Percentiles rank a stretch among this genome's conserved stretches.
Conservation (phyloP, 2,888 invertebrate species). For the Agonopterix subpropinquella region DNA sequence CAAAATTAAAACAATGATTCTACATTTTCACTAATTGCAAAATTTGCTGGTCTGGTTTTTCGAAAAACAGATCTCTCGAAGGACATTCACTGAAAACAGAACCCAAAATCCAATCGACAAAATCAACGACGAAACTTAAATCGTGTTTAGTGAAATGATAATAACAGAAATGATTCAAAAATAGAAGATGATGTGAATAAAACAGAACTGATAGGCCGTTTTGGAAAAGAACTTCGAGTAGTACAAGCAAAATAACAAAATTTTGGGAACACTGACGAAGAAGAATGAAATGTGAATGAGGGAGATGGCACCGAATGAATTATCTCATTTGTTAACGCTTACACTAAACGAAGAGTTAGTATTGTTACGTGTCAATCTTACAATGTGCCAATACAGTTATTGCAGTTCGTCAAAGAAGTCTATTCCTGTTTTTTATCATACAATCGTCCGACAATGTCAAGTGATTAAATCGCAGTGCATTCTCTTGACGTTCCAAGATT, state of each 20-base stretch:
- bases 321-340: constrained; percentile 28
- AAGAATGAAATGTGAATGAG: constrained; percentile 52
- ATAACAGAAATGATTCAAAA: constrained; percentile 52
- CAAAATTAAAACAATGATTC: constrained; percentile 55
- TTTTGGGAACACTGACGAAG: constrained; percentile 50
- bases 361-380: constrained; percentile 38
- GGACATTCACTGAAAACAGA: constrained; percentile 62
- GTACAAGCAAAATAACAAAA: constrained; percentile 65
- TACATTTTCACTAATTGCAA: constrained; percentile 44
- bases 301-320: constrained; percentile 39
- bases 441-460: constrained; percentile 39
- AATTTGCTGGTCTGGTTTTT: constrained; percentile 53
- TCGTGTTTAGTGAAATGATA: constrained; percentile 55
- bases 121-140: constrained; percentile 36
- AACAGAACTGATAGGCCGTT: constrained; percentile 74
- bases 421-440: constrained; percentile 14
- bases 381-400: constrained; percentile 49
- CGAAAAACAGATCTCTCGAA: constrained; percentile 76
- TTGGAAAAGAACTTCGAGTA: constrained; percentile 69
- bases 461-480: constrained; percentile 63
- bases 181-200: constrained; percentile 56
- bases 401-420: constrained; percentile 19
- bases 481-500: constrained; percentile 52
- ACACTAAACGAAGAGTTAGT: constrained; percentile 33
- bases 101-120: constrained; percentile 34